Evolutionary conservation across 2,888 invertebrate genomes (phyloP).

Genomic region (Cepaea hortensis): DNA sequence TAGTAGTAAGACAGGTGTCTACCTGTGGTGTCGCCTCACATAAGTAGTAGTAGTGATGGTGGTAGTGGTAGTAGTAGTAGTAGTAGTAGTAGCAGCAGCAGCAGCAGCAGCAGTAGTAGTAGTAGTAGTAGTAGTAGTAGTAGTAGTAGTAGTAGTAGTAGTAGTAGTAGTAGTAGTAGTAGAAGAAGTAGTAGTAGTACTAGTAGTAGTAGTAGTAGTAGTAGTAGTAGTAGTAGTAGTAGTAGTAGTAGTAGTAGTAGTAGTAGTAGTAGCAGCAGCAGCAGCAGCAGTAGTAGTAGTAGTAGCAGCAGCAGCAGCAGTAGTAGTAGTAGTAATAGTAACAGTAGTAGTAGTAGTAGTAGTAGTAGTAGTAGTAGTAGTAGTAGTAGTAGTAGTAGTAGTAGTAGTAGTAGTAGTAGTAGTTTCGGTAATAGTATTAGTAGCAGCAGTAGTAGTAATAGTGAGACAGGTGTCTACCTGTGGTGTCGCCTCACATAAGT

Average conservation of each 20-base stretch:
- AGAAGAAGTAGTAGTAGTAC: conserved; percentile 18
- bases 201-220: conserved; percentile 22
- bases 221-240: conserved; percentile 18
- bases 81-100: conserved; percentile 12
- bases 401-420: conserved; percentile 21
- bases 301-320: background rate
- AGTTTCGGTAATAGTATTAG: background rate
- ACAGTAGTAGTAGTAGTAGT: background rate
- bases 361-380: conserved; percentile 18
- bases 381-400: conserved; percentile 5
- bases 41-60: conserved; percentile 17
- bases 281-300: conserved; percentile 7
- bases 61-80: conserved; percentile 16
- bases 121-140: conserved; percentile 25
- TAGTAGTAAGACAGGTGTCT: too few relatives aligned
- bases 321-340: conserved; percentile 13
- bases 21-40: too few relatives aligned
- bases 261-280: background rate
- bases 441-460: background rate
- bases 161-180: conserved; percentile 28
- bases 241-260: background rate
- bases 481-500: background rate
- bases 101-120: conserved; percentile 10
- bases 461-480: background rate
- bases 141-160: conserved; percentile 29